phyloP scores from a whole-genome alignment of 2,113 vertebrate species.

The Siniperca knerii region DNA sequence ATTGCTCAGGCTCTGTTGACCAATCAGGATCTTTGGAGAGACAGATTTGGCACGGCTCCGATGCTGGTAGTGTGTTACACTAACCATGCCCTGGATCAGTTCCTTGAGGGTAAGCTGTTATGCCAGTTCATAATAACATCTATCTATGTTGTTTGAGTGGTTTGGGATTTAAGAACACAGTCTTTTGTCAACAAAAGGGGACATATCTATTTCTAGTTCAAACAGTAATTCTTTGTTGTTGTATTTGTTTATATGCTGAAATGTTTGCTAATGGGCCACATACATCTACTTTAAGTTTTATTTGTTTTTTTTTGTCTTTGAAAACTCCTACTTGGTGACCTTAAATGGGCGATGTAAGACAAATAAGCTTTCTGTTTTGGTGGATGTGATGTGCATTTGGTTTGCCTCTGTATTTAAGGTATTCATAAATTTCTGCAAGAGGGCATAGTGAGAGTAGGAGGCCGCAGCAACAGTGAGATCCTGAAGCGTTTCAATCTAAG shows the following conservation, averaged over 20 bases:
- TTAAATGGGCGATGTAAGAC: background rate
- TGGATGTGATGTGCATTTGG: conserved; percentile 3
- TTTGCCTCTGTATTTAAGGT: conserved; percentile 77
- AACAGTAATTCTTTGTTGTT: background rate
- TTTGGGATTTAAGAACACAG: background rate
- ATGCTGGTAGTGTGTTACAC: conserved; percentile 97
- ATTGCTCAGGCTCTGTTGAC: conserved; percentile 90
- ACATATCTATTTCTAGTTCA: background rate
- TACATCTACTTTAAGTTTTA: background rate
- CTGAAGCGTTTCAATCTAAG: conserved; percentile 89
- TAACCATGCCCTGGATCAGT: conserved; percentile 98
- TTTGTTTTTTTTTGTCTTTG: conserved; percentile 5
- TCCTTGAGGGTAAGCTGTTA: conserved; percentile 91
- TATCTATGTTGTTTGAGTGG: background rate
- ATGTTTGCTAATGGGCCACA: background rate
- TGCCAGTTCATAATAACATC: background rate
- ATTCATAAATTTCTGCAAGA: conserved; percentile 85
- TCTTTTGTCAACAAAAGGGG: background rate
- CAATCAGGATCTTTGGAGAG: conserved; percentile 84
- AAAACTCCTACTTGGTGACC: background rate
- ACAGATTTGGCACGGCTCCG: conserved; percentile 55
- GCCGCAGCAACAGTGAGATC: conserved; percentile 90
- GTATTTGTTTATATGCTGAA: conserved; percentile 9
- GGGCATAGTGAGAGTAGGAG: conserved; percentile 92
- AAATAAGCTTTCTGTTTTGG: conserved; percentile 9